These are phyloP conservation scores for Stenchaetothrips biformis DNA, from an alignment of 2,888 invertebrate genomes.

Conservation along the genomic window DNA sequence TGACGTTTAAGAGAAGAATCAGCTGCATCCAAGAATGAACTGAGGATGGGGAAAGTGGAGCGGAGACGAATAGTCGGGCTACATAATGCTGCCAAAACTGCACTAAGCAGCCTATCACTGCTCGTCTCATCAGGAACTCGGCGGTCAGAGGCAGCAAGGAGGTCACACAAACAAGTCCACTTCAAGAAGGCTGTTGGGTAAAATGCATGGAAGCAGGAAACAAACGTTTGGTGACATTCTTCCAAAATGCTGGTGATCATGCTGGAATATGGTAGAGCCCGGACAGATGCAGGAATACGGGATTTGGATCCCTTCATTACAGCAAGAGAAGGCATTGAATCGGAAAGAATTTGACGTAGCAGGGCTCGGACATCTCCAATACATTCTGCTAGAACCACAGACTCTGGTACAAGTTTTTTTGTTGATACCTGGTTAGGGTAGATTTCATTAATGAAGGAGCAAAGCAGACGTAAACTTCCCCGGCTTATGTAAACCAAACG, in stretches of 20 bases:
- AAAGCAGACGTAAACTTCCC: slow-evolving; percentile 73
- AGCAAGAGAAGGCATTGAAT: slow-evolving; percentile 43
- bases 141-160: slow-evolving; percentile 50
- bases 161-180: slow-evolving; percentile 85
- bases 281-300: slow-evolving; percentile 27
- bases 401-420: slow-evolving; percentile 51
- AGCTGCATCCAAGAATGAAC: slow-evolving; percentile 48
- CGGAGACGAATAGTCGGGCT: slow-evolving; percentile 68
- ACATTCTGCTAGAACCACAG: slow-evolving; percentile 74
- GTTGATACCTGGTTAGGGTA: slow-evolving; percentile 66
- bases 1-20: slow-evolving; percentile 50
- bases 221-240: slow-evolving; percentile 86
- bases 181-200: slow-evolving; percentile 90
- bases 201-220: slow-evolving; percentile 90
- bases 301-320: slow-evolving; percentile 29
- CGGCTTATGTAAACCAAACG: slow-evolving; percentile 80
- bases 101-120: slow-evolving; percentile 63
- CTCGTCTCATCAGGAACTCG: slow-evolving; percentile 17
- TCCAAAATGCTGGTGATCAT: slow-evolving; percentile 71
- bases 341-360: slow-evolving; percentile 76
- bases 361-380: slow-evolving; percentile 79
- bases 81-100: slow-evolving; percentile 80
- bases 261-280: slow-evolving; percentile 31
- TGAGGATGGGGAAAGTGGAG: slow-evolving; percentile 68
- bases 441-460: slow-evolving; percentile 84